A percentile compares a stretch with the other conserved stretches of the same genome.
These are phyloP conservation scores for Echeneis naucrates DNA, from an alignment of 2,797 vertebrate species.

Conservation along the genomic window DNA sequence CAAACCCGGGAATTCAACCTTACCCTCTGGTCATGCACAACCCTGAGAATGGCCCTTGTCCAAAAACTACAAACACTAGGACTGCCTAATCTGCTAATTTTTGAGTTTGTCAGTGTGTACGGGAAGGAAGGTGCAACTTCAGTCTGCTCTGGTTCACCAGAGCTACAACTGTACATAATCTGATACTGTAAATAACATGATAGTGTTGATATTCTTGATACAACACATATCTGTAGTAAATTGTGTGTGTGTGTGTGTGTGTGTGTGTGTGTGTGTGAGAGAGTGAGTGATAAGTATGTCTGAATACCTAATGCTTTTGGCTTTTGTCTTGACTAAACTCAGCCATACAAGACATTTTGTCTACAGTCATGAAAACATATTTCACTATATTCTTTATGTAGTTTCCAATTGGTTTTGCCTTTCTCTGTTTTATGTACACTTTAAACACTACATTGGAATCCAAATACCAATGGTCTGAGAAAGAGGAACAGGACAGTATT, in stretches of 20 bases:
- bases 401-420: slow-evolving; percentile 57
- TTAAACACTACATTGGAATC: slow-evolving; percentile 81
- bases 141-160: slow-evolving; percentile 50
- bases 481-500: slow-evolving; percentile 67
- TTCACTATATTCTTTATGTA: slow-evolving; percentile 54
- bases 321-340: slow-evolving; percentile 67
- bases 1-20: slow-evolving; percentile 76
- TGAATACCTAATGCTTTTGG: slow-evolving; percentile 71
- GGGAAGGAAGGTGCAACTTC: slow-evolving; percentile 35
- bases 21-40: slow-evolving; percentile 82
- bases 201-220: slow-evolving; percentile 70
- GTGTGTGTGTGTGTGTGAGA: slow-evolving; percentile 24
- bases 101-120: slow-evolving; percentile 41
- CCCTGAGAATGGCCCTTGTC: slow-evolving; percentile 71
- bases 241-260: slow-evolving; percentile 44
- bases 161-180: slow-evolving; percentile 70
- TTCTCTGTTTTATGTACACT: slow-evolving; percentile 60
- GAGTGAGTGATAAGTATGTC: slow-evolving; percentile 57
- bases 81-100: slow-evolving; percentile 81
- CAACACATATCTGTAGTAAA: slow-evolving; percentile 64
- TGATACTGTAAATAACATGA: slow-evolving; percentile 76
- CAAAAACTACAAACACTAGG: slow-evolving; percentile 83
- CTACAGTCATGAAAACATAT: slow-evolving; percentile 75
- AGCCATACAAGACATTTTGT: slow-evolving; percentile 76
- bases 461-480: slow-evolving; percentile 72